Evolutionary conservation across 30 jellyfish, hydroid and myxozoan genomes (phyloP).

Genomic region (Mastigias papua): DNA sequence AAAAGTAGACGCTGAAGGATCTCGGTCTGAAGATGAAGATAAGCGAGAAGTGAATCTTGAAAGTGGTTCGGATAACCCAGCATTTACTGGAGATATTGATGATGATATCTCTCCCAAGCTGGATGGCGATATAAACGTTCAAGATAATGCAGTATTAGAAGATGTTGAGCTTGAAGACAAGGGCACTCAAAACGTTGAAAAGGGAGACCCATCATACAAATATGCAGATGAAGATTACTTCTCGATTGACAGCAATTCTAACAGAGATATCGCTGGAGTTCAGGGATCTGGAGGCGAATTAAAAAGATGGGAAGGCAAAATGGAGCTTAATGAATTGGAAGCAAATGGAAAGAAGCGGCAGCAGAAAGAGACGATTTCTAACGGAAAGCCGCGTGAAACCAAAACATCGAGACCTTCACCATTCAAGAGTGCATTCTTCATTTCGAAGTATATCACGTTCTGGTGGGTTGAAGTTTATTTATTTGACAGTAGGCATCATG

Average conservation of each 20-base stretch:
- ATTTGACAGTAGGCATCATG: no score
- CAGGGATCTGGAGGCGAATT: conserved; percentile 21
- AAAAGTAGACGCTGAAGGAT: background rate
- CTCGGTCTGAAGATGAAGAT: background rate
- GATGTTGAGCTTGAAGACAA: background rate
- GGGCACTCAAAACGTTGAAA: no score
- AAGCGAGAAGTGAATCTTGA: background rate
- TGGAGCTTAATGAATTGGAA: background rate
- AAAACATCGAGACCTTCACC: conserved; percentile 62
- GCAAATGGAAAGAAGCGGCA: background rate
- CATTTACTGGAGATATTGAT: background rate
- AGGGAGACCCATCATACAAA: background rate
- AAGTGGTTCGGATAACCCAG: conserved; percentile 15
- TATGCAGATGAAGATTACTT: conserved; percentile 4
- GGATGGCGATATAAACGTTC: background rate
- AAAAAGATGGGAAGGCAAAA: conserved; percentile 23
- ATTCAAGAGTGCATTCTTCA: conserved; percentile 65
- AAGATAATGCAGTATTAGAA: background rate
- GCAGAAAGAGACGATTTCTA: background rate
- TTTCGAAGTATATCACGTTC: conserved; percentile 71
- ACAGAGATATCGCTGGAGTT: background rate
- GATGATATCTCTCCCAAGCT: background rate
- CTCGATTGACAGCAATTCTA: conserved; percentile 1
- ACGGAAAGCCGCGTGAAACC: background rate
- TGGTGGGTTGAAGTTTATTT: conserved; percentile 57